Percentiles rank a stretch among this genome's conserved stretches.
These are phyloP conservation scores for Eidolon dupreanum DNA, from an alignment of 2,797 vertebrate genomes.

Conservation along the genomic window DNA sequence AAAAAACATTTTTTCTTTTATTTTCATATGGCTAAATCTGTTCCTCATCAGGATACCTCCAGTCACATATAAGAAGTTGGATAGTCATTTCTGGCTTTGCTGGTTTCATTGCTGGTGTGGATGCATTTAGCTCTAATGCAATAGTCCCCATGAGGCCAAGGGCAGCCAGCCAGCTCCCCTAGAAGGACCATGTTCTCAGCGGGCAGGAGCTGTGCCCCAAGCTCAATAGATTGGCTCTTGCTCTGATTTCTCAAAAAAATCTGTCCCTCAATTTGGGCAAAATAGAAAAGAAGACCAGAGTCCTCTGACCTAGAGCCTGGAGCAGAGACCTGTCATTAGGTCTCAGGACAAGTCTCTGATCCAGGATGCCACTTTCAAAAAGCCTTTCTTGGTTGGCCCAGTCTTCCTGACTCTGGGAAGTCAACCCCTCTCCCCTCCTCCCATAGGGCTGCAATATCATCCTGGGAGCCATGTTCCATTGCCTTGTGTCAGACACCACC, in stretches of 20 bases:
- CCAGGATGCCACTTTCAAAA: neutral
- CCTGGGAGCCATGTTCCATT: constrained; percentile 26
- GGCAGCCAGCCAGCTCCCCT: neutral
- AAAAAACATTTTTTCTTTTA: neutral
- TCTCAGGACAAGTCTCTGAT: no score
- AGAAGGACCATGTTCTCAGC: neutral
- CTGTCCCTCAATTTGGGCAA: no score
- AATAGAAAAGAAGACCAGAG: neutral
- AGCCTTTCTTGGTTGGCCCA: neutral
- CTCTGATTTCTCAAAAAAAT: neutral
- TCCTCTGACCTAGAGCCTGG: neutral
- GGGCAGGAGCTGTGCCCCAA: neutral
- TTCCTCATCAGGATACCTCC: neutral
- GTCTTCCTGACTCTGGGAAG: neutral
- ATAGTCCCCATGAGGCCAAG: accelerated
- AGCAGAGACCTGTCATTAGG: neutral
- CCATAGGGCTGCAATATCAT: neutral
- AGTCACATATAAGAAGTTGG: neutral
- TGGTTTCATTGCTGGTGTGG: no score
- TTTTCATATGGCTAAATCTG: neutral
- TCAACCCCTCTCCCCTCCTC: neutral
- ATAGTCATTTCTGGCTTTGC: neutral
- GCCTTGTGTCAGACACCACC: constrained; percentile 3
- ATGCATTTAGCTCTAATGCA: accelerated
- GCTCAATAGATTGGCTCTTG: neutral